These are phyloP conservation scores for Lophochroa leadbeateri DNA, from an alignment of 2,113 vertebrate genomes.

Conservation along the genomic window DNA sequence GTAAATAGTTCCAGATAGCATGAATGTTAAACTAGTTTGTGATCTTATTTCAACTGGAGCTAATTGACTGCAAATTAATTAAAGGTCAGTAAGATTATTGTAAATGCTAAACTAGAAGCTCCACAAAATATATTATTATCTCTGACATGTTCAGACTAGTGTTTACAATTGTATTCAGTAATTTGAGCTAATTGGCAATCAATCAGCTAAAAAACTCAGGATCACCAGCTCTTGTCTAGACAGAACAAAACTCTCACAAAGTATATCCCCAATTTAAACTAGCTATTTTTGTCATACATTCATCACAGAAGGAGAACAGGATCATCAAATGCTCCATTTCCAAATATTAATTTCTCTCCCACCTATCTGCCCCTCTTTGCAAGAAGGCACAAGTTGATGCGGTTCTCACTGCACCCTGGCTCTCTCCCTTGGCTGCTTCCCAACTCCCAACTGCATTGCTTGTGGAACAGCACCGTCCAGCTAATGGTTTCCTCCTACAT, in stretches of 20 bases:
- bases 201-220: not conserved
- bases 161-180: slow-evolving; percentile 17
- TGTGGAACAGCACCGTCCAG: accelerated
- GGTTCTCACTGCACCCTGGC: accelerated
- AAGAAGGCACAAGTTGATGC: accelerated
- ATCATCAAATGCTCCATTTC: not conserved
- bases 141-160: not conserved
- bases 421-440: not conserved
- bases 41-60: not conserved
- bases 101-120: not conserved
- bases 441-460: accelerated
- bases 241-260: not conserved
- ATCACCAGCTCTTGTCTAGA: not conserved
- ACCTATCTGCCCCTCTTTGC: not conserved
- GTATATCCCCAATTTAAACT: not conserved
- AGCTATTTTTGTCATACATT: not conserved
- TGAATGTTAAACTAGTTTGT: not conserved
- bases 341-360: not conserved
- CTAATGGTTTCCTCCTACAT: not conserved
- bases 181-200: not conserved
- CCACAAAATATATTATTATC: not conserved
- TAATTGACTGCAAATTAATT: not conserved
- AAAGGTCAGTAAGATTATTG: not conserved
- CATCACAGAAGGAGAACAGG: not conserved
- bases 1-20: not conserved